These are phyloP conservation scores for Hapalemur alaotrensis DNA, from an alignment of 2,797 vertebrate genomes.

Conservation along the genomic window DNA sequence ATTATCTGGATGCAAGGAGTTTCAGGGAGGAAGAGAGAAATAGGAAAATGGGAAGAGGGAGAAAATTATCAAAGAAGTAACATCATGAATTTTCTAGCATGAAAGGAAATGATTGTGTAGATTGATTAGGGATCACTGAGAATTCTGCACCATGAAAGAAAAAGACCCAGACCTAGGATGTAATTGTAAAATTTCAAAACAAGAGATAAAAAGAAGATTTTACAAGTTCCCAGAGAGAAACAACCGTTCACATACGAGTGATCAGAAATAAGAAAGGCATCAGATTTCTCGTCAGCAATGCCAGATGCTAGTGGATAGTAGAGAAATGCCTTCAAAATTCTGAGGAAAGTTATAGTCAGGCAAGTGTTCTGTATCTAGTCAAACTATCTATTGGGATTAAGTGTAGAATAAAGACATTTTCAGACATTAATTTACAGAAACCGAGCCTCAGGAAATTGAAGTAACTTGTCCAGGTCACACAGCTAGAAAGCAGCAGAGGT, in stretches of 20 bases:
- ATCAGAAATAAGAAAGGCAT: background rate
- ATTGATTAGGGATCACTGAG: background rate
- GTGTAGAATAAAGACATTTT: background rate
- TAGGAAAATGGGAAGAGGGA: background rate
- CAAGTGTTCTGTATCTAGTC: background rate
- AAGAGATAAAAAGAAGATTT: background rate
- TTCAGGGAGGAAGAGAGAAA: background rate
- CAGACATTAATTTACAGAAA: background rate
- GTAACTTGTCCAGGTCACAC: background rate
- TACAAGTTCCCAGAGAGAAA: background rate
- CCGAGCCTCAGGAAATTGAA: background rate
- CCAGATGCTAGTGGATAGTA: background rate
- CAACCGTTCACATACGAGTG: background rate
- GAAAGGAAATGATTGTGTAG: background rate
- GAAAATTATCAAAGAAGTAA: background rate
- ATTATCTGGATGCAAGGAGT: background rate
- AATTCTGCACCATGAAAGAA: background rate
- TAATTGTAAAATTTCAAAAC: background rate
- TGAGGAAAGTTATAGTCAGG: background rate
- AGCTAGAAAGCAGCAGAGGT: background rate
- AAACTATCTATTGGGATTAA: background rate
- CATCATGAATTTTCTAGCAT: background rate
- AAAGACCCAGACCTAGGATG: background rate
- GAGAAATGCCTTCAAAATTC: background rate
- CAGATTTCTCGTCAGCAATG: background rate